Conservation (phyloP, 2,797 vertebrate species). For the Eulemur rubriventer region DNA sequence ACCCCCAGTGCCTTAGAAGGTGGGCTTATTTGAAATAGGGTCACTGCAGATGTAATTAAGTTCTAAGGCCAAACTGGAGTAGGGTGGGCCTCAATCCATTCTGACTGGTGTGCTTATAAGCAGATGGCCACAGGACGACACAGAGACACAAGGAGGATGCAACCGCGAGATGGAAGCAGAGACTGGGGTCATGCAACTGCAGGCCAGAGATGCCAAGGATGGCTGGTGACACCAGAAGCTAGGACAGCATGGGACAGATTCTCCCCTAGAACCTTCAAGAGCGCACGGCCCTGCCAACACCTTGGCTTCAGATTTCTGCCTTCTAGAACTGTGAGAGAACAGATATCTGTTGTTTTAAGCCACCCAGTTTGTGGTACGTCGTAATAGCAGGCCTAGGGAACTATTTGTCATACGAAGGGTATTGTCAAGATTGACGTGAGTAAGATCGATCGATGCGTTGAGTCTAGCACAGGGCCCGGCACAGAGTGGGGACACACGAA, state of each 20-base stretch:
- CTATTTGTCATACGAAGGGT: too few relatives aligned
- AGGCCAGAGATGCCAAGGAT: neutral
- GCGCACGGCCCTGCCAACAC: fast-evolving
- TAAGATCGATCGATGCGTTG: fast-evolving
- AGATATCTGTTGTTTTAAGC: neutral
- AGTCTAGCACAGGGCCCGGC: too few relatives aligned
- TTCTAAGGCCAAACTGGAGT: neutral
- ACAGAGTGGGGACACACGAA: neutral
- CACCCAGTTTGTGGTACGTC: neutral
- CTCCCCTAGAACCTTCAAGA: neutral
- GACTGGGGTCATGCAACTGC: neutral
- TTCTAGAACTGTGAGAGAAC: neutral
- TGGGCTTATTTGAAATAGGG: neutral
- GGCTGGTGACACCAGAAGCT: neutral
- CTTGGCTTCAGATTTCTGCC: neutral
- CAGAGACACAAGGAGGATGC: neutral
- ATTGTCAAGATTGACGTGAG: neutral
- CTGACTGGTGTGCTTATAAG: neutral
- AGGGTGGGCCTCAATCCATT: neutral
- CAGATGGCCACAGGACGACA: neutral
- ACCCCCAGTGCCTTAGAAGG: neutral
- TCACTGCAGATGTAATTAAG: neutral
- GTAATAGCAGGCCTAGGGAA: fast-evolving
- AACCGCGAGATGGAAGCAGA: neutral
- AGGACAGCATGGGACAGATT: neutral